Evolutionary conservation across 2,888 invertebrate genomes (phyloP).

Genomic region (Temnothorax ravouxi): DNA sequence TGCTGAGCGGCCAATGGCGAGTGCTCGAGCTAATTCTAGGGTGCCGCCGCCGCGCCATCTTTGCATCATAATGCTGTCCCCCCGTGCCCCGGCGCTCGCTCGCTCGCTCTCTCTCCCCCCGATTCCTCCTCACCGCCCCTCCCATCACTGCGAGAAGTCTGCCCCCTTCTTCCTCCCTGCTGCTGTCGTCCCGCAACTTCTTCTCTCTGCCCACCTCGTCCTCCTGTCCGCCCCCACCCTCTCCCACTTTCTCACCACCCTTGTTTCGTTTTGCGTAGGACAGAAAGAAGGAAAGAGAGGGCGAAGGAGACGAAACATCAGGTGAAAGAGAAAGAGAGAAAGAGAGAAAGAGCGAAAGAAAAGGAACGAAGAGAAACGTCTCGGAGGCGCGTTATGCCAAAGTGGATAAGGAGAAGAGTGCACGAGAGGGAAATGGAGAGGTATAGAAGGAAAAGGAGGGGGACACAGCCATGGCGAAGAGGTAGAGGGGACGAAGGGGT

Average conservation of each 20-base stretch:
- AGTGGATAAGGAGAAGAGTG: conserved; percentile 70
- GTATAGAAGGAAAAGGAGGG: conserved; percentile 60
- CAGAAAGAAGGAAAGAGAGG: conserved; percentile 52
- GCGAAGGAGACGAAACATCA: conserved; percentile 50
- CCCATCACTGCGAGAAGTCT: conserved; percentile 72
- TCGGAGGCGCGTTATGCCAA: conserved; percentile 78
- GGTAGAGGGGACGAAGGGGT: conserved; percentile 78
- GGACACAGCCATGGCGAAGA: conserved; percentile 56
- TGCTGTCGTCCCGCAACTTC: conserved; percentile 62
- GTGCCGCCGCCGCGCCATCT: conserved; percentile 86
- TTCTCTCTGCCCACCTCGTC: conserved; percentile 62
- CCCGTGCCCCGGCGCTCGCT: conserved; percentile 74
- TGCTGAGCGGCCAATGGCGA: conserved; percentile 86
- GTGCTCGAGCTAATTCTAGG: conserved; percentile 86
- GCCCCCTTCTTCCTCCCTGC: conserved; percentile 65
- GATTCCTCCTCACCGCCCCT: conserved; percentile 66
- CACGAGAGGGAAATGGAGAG: conserved; percentile 72
- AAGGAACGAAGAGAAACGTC: conserved; percentile 57
- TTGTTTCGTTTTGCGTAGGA: conserved; percentile 58
- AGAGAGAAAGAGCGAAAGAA: conserved; percentile 50
- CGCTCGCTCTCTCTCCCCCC: conserved; percentile 69
- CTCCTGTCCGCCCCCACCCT: conserved; percentile 64
- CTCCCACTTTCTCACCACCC: conserved; percentile 66
- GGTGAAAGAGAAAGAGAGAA: conserved; percentile 55
- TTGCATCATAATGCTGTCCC: conserved; percentile 86